Evolutionary conservation across 2,113 vertebrate genomes (phyloP).

Genomic region (Lamprologus ornatipinnis): DNA sequence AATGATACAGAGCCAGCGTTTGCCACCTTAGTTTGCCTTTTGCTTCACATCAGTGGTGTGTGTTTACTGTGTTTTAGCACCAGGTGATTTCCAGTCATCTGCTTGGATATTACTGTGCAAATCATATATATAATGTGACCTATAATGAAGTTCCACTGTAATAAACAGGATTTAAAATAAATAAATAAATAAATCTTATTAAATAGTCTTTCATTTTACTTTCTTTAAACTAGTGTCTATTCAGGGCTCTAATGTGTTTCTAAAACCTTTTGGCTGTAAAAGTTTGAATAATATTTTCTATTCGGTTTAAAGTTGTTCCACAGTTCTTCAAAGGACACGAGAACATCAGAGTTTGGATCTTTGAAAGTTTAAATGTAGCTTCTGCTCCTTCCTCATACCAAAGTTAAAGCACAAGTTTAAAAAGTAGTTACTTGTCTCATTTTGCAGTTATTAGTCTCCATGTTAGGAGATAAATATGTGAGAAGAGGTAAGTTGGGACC

Average conservation of each 20-base stretch:
- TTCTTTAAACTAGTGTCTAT: not conserved
- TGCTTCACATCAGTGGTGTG: not conserved
- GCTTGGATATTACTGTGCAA: not conserved
- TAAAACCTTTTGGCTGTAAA: not conserved
- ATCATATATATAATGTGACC: not conserved
- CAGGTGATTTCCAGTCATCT: not conserved
- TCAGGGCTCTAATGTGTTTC: not conserved
- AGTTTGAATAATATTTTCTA: not conserved
- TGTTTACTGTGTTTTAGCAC: not conserved
- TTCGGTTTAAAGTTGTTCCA: not conserved
- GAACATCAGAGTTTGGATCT: not conserved
- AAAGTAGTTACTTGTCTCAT: not conserved
- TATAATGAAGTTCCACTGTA: not conserved
- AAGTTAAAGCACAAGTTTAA: not conserved
- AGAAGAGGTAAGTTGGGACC: not conserved
- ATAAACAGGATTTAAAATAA: not conserved
- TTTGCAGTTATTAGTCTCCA: not conserved
- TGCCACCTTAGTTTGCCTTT: not conserved
- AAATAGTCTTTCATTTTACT: not conserved
- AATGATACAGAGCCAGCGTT: not conserved
- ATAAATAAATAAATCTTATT: not conserved
- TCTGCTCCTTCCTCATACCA: not conserved
- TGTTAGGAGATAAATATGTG: not conserved
- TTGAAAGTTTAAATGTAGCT: not conserved
- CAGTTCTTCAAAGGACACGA: not conserved